These are phyloP conservation scores for Dinocampus coccinellae DNA, from an alignment of 2,888 invertebrate species.

Conservation along the genomic window DNA sequence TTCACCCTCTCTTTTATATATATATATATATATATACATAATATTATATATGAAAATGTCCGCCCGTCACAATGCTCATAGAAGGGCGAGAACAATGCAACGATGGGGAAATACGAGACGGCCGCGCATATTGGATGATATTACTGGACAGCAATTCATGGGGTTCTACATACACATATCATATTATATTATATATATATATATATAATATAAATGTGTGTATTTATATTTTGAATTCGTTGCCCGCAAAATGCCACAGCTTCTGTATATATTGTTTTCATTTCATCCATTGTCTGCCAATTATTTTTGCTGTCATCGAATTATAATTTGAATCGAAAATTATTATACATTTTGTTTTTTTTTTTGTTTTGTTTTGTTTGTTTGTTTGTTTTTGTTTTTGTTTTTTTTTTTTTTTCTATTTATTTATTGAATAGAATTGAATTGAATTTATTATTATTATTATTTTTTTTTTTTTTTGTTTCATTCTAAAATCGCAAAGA, in stretches of 20 bases:
- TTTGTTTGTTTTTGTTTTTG: not conserved
- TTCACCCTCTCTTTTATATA: constrained; percentile 14
- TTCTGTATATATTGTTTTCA: not conserved
- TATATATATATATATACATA: not conserved
- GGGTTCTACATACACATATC: constrained; percentile 31
- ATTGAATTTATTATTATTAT: too few species aligned
- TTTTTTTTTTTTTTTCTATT: not conserved
- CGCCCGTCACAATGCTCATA: constrained; percentile 58
- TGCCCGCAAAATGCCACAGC: constrained; percentile 1
- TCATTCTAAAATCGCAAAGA: too few species aligned
- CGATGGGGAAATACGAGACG: constrained; percentile 63
- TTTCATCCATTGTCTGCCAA: not conserved
- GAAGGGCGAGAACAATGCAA: constrained; percentile 65
- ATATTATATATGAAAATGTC: constrained; percentile 4
- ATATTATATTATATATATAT: constrained; percentile 5
- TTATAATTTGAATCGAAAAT: too few species aligned
- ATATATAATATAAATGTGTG: not conserved
- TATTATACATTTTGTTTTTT: not conserved
- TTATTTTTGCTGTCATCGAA: not conserved
- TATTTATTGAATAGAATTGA: too few species aligned
- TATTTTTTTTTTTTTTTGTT: not conserved
- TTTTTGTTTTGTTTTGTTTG: not conserved
- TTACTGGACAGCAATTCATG: constrained; percentile 56
- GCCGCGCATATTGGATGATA: constrained; percentile 63
- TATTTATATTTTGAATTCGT: constrained; percentile 36